phyloP scores from a whole-genome alignment of 37 sponge, comb jelly and placozoan genomes.

The Ianthella basta region DNA sequence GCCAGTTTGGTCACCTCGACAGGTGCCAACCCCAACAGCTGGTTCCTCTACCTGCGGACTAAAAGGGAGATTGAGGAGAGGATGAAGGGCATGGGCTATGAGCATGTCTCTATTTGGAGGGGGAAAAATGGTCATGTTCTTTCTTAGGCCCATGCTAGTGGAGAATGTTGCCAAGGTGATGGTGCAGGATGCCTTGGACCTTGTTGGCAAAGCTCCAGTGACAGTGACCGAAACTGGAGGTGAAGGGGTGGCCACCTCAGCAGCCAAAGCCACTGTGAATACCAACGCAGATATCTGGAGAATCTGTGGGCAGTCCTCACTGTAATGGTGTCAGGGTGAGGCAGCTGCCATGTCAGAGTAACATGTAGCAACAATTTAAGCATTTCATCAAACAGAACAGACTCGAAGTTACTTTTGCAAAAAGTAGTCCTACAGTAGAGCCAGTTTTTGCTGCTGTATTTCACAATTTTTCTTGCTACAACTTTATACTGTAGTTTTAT shows the following conservation, averaged over 20 bases:
- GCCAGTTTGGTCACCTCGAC: constrained; percentile 70
- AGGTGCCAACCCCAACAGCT: constrained; percentile 73
- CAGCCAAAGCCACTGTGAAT: neutral
- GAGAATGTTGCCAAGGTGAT: constrained; percentile 56
- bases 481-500: too few species aligned
- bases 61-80: constrained; percentile 73
- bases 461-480: too few species aligned
- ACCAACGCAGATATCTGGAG: constrained; percentile 14
- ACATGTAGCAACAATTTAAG: too few species aligned
- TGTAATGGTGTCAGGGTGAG: neutral
- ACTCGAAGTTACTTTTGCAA: too few species aligned
- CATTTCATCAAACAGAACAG: too few species aligned
- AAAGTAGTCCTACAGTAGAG: too few species aligned
- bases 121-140: constrained; percentile 55
- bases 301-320: neutral
- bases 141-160: constrained; percentile 35
- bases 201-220: neutral
- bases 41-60: constrained; percentile 70
- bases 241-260: neutral
- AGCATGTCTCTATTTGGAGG: constrained; percentile 52
- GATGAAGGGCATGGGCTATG: constrained; percentile 47
- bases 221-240: neutral
- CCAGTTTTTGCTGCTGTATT: too few species aligned
- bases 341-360: too few species aligned
- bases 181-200: constrained; percentile 57